Evolutionary conservation across 1,140 invertebrate species (phyloP), one percentile per base, ranked within the genome.

Genomic region (Nixonia krombeini): DNA sequence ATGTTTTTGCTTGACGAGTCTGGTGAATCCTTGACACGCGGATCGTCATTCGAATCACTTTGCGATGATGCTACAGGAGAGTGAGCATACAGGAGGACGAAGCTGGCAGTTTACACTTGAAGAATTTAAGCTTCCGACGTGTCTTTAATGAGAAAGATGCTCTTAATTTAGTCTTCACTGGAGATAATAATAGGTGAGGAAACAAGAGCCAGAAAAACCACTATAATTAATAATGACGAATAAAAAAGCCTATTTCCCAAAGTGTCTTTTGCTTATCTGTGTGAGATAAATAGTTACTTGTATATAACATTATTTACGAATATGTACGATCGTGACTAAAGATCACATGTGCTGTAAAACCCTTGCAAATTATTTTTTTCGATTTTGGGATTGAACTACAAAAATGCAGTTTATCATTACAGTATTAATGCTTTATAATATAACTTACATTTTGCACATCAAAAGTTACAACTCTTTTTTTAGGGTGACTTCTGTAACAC

Each of bases 401-500:
- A n/a, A n/a, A n/a, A n/a, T n/a, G n/a, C n/a, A n/a, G n/a, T n/a
- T 21, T 21, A 21, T 3, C 21, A 21, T 21, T 21, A 21, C 21
- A 3, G 6, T 21, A 21, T 21, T 6, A 3, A 3, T 21, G 2
- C 2, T 21, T 15, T 13, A 44, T n/a, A 12, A 25, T 35, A 8
- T 31, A 15, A 4, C 13, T 45, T 45, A 13, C 10, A 56, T 6
- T 13, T 7, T 12, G 0, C 15, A 35, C 7, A 35, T 10, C 12
- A 35, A 35, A 35, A n/a, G n/a, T n/a, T n/a, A 13, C 12, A 8
- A 10, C n/a, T 10, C 12, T 35, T 10, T 37, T 61, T 75, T 37
- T 75, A 88, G 90, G 65, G 87, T 87, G 47, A 88, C 88, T 49
- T 87, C 88, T 7, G 89, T 90, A 73, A 91, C 90, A 1, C 88